Conservation (phyloP, 2,113 vertebrate species). For the Podarcis raffonei region DNA sequence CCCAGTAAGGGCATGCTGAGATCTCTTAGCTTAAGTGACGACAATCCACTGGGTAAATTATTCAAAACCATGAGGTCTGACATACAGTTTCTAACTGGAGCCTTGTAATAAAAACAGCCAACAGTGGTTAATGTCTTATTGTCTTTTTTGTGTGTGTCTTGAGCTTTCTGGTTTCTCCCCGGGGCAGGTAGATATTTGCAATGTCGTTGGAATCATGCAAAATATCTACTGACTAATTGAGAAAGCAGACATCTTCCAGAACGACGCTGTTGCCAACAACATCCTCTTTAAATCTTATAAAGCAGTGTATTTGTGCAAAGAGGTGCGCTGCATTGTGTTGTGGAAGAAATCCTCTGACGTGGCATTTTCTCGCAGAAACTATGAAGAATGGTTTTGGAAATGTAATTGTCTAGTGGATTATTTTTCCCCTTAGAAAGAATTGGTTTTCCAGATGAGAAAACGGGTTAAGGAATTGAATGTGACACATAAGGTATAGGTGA, state of each 20-base stretch:
- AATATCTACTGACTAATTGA: conserved; percentile 38
- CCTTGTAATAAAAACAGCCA: conserved; percentile 56
- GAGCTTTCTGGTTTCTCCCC: conserved; percentile 62
- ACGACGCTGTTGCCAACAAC: conserved; percentile 42
- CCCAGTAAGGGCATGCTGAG: conserved; percentile 40
- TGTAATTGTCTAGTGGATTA: conserved; percentile 15
- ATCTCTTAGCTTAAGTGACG: conserved; percentile 56
- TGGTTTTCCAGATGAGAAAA: conserved; percentile 39
- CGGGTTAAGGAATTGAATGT: conserved; percentile 18
- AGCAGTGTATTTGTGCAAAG: conserved; percentile 45
- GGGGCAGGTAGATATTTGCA: conserved; percentile 51
- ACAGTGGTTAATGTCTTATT: conserved; percentile 28
- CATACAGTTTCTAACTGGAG: conserved; percentile 53
- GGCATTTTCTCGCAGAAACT: conserved; percentile 45
- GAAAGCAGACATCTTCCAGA: conserved; percentile 60
- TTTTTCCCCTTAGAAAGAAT: conserved; percentile 31
- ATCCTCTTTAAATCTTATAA: conserved; percentile 47
- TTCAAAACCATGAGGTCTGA: conserved; percentile 45
- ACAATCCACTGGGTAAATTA: conserved; percentile 50
- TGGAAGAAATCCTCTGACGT: conserved; percentile 39
- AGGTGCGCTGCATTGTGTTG: conserved; percentile 26
- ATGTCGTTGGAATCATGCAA: conserved; percentile 29
- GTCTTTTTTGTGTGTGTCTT: conserved; percentile 28
- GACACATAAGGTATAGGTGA: conserved; percentile 22
- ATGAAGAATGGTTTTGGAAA: conserved; percentile 37